Base-by-base conservation (phyloP, 2,797 vertebrate species). In the Kryptopterus vitreolus region DNA sequence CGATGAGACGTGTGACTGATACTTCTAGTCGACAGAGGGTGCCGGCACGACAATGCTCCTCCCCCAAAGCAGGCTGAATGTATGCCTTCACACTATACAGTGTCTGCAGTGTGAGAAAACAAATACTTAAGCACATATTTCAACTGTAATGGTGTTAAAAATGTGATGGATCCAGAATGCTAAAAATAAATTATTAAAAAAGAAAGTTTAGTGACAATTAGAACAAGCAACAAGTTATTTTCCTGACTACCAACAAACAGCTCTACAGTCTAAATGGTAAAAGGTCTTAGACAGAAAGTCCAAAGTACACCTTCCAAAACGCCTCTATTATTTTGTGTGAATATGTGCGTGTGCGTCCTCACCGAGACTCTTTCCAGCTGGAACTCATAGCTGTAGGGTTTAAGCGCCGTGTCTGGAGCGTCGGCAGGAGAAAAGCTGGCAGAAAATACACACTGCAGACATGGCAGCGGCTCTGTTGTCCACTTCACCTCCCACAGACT, bases 401-500 rank as follows among this genome's bases (percentile, higher is more conserved):
- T 95, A 84, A 95, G 90, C 82, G 89, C 88, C 4, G 93, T n/a
- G 53, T 89, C 85, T 61, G 94, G 91, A 38, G 87, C 92, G 55
- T 93, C 91, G 77, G 89, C 89, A 0, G 95, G 96, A 52, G 88
- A 93, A 88, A 98, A 98, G 83, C 90, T 93, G 77, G 96, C 89
- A 29, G 96, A 96, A 90, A 98, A 98, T 63, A 89, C 90, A 83
- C 95, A 96, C 85, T 93, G 92, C 77, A 98, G 93, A 78, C 93
- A 90, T 9, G 93, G 85, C 50, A 96, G 95, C 33, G 94, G 93
- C 81, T 94, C 94, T 38, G 88, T 89, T 31, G 88, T 92, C 96
- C 96, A 97, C 84, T 89, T 93, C 87, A 98, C 83, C 91, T 99
- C 97, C 97, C 97, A 99, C 83, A 99, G 84, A 79, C 96, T 98